Evolutionary conservation across 1,140 invertebrate species (phyloP), one percentile per base, ranked within the genome.

Genomic region (Ectropis grisescens): DNA sequence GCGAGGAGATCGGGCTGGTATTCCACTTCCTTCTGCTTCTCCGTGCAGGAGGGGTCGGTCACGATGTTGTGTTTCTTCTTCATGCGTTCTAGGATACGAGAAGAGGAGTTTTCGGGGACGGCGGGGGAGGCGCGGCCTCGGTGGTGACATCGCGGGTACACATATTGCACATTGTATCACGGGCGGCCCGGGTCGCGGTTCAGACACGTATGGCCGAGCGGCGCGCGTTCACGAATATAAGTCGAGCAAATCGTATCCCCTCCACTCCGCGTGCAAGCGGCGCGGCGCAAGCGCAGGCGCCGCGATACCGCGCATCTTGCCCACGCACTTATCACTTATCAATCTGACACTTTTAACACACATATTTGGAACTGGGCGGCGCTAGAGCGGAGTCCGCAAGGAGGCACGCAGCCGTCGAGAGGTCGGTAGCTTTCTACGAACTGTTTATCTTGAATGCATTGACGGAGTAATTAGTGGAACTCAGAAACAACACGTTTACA

Each of bases 1-100:
- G 76, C 67, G 4, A 81, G 60, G 2, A 81, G 53, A 25, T 81
- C 76, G 0, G 76, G 76, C 47, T 81, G 76, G 50, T 81, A 81
- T 1, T 57, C 76, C 29, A 81, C 71, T 23, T 70, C 58, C 41
- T 57, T 60, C 49, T 78, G 71, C 28, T 68, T 74, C 15, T 64
- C 65, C 7, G 42, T 48, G 32, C 61, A 46, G 7, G 23, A 36
- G 13, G 76, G 75, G 29, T 81, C 61, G 1, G 70, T 76, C 12
- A 49, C 38, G 16, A 81, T 69, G 25, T 75, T 72, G 37, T 81
- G 75, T 33, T 81, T 78, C 33, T 33, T 55, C 65, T 81, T 81
- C 45, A 80, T 52, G 1, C 62, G 36, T 27, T 75, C 70, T 9
- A 80, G 19, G 1, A 48, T 46, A n/a, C 49, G 47, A 46, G 31